Percentiles rank a stretch among this genome's conserved stretches.
These are phyloP conservation scores for Pachycephus smyrnensis DNA, from an alignment of 2,888 invertebrate species.

Conservation along the genomic window DNA sequence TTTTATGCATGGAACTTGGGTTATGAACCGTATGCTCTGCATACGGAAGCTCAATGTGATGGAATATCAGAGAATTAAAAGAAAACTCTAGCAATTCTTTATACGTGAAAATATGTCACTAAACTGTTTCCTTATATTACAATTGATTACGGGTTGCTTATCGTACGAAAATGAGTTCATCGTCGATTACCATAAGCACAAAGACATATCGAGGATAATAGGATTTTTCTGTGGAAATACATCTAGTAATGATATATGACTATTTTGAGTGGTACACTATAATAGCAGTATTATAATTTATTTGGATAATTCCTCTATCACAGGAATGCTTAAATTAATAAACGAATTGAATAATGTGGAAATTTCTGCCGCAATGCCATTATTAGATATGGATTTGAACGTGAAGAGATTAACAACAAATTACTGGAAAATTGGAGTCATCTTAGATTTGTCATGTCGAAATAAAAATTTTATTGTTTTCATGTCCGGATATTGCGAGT, in stretches of 20 bases:
- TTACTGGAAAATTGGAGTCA: slow-evolving; percentile 40
- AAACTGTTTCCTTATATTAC: no score
- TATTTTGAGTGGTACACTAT: no score
- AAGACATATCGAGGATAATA: slow-evolving; percentile 39
- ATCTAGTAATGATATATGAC: slow-evolving; percentile 26
- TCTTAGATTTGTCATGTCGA: slow-evolving; percentile 47
- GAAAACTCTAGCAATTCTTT: no score
- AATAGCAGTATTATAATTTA: neutral
- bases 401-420: slow-evolving; percentile 34
- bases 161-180: slow-evolving; percentile 34
- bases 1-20: no score
- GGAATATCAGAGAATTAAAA: no score
- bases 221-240: slow-evolving; percentile 45
- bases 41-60: no score
- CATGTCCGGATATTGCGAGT: slow-evolving; percentile 3
- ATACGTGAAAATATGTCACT: no score
- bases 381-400: slow-evolving; percentile 28
- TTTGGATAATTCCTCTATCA: neutral
- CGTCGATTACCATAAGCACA: slow-evolving; percentile 43
- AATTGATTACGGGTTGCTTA: no score
- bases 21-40: no score
- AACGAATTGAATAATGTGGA: slow-evolving; percentile 41
- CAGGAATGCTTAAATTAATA: slow-evolving; percentile 41
- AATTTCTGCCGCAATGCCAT: slow-evolving; percentile 42
- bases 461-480: slow-evolving; percentile 24